phyloP scores from a whole-genome alignment of 2,113 vertebrate species.

The Larimichthys crocea region DNA sequence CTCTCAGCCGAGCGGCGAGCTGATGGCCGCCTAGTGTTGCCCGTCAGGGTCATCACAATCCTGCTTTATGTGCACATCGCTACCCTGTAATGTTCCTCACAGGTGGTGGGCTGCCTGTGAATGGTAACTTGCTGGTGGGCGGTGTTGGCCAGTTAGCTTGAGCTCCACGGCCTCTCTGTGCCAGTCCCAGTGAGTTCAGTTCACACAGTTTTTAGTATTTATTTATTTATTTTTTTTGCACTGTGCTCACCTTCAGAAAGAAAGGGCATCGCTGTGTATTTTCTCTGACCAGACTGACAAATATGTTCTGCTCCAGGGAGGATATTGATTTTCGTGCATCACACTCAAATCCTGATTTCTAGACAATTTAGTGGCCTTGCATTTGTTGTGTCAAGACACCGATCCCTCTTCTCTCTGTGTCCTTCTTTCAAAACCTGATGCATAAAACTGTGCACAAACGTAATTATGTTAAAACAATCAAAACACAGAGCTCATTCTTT shows the following conservation, averaged over 20 bases:
- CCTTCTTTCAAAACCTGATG: not conserved
- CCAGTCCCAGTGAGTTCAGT: not conserved
- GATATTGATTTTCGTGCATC: conserved; percentile 27
- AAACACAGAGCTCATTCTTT: not conserved
- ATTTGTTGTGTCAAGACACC: conserved; percentile 3
- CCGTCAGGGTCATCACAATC: conserved; percentile 44
- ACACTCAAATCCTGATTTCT: conserved; percentile 25
- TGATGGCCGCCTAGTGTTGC: conserved; percentile 40
- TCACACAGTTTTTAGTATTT: not conserved
- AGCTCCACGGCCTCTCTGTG: not conserved
- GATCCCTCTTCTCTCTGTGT: not conserved
- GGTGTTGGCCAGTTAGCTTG: conserved; percentile 9
- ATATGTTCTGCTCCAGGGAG: conserved; percentile 1
- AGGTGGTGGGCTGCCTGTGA: conserved; percentile 23
- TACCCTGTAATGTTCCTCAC: conserved; percentile 31
- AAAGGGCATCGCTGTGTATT: conserved; percentile 8
- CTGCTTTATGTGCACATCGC: conserved; percentile 45
- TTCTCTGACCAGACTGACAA: conserved; percentile 25
- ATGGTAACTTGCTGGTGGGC: conserved; percentile 11
- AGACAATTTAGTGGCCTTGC: conserved; percentile 5
- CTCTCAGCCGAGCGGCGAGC: conserved; percentile 38
- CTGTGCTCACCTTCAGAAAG: not conserved
- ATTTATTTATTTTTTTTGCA: not conserved
- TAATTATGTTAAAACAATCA: not conserved
- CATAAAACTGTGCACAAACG: not conserved